These are phyloP conservation scores for Lithophane socia DNA, from an alignment of 2,888 invertebrate genomes.

Conservation along the genomic window DNA sequence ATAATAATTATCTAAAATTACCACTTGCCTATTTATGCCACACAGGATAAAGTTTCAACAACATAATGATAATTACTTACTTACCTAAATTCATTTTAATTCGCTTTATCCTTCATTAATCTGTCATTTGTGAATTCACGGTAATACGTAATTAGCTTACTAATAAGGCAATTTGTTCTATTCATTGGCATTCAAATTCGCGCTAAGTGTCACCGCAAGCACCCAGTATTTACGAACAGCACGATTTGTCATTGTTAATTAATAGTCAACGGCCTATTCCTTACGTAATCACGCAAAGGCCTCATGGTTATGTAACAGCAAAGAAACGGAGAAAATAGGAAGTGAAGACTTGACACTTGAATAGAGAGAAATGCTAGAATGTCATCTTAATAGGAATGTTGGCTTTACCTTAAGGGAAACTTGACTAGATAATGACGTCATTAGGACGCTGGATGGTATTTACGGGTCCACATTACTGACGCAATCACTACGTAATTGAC, in stretches of 20 bases:
- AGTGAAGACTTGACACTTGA: slow-evolving; percentile 59
- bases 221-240: slow-evolving; percentile 41
- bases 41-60: slow-evolving; percentile 24
- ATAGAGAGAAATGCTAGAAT: slow-evolving; percentile 45
- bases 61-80: slow-evolving; percentile 25
- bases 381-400: slow-evolving; percentile 50
- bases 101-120: slow-evolving; percentile 35
- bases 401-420: slow-evolving; percentile 40
- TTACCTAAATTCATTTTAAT: slow-evolving; percentile 16
- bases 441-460: slow-evolving; percentile 31
- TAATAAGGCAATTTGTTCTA: slow-evolving; percentile 34
- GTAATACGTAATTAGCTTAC: slow-evolving; percentile 24
- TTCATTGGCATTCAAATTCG: slow-evolving; percentile 42
- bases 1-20: background rate
- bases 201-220: slow-evolving; percentile 18
- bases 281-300: slow-evolving; percentile 56
- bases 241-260: slow-evolving; percentile 61
- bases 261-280: slow-evolving; percentile 45
- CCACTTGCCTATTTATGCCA: background rate
- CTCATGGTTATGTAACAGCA: slow-evolving; percentile 59
- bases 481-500: slow-evolving; percentile 56
- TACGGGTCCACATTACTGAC: slow-evolving; percentile 28
- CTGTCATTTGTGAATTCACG: slow-evolving; percentile 18
- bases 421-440: slow-evolving; percentile 47
- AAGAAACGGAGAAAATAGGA: slow-evolving; percentile 66